Conservation (phyloP, 2,797 vertebrate genomes). For the Enteromius unitaeniatus region DNA sequence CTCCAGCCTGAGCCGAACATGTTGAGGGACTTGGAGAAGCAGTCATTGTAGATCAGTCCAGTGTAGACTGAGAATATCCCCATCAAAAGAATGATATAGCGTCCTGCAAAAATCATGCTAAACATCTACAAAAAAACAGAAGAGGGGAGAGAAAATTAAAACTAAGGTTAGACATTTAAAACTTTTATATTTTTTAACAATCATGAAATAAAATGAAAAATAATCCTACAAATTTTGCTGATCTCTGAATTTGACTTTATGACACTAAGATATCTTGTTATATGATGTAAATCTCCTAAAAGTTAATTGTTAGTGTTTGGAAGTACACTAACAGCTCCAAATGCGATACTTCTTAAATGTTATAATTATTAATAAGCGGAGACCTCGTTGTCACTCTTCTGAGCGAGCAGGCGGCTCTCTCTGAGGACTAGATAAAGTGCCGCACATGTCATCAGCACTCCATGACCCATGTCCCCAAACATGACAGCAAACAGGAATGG, state of each 20-base stretch:
- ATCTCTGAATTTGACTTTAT: neutral
- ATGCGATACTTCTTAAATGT: too few relatives aligned
- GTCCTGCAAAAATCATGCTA: slow-evolving; percentile 93
- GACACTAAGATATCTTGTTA: neutral
- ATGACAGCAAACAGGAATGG: slow-evolving; percentile 98
- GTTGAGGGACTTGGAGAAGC: slow-evolving; percentile 97
- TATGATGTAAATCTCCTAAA: neutral
- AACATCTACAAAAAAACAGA: slow-evolving; percentile 84
- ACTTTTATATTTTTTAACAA: neutral
- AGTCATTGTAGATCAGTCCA: slow-evolving; percentile 96
- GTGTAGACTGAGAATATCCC: slow-evolving; percentile 95
- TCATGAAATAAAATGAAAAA: neutral
- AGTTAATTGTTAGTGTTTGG: neutral
- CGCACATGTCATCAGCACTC: slow-evolving; percentile 88
- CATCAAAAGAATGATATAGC: slow-evolving; percentile 97
- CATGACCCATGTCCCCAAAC: slow-evolving; percentile 98
- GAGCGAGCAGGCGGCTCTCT: slow-evolving; percentile 92
- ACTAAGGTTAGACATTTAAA: neutral
- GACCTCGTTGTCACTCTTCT: slow-evolving; percentile 97
- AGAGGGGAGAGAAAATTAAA: neutral
- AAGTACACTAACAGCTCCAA: neutral
- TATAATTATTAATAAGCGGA: neutral
- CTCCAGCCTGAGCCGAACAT: slow-evolving; percentile 98
- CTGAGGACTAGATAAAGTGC: slow-evolving; percentile 94
- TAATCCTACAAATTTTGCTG: neutral